Conservation (phyloP, 2,113 vertebrate species). For the Ia io region DNA sequence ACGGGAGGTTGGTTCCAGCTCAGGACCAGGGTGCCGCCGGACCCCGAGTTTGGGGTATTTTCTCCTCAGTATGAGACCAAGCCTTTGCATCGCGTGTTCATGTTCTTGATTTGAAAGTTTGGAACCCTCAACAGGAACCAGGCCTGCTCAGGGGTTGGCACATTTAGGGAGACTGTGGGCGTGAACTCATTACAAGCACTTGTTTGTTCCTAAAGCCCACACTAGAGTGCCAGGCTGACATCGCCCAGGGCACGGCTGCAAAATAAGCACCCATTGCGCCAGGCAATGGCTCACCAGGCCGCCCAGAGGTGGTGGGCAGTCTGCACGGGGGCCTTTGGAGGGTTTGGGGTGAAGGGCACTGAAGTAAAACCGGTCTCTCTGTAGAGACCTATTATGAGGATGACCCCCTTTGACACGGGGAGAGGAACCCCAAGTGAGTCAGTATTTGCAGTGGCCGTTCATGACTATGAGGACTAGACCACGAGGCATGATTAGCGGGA, state of each 20-base stretch:
- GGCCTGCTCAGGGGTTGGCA: background rate
- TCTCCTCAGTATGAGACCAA: background rate
- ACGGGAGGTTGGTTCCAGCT: background rate
- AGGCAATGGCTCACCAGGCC: background rate
- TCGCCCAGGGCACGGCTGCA: background rate
- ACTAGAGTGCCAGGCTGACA: background rate
- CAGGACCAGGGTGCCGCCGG: background rate
- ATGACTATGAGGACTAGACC: constrained; percentile 60
- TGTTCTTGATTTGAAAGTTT: background rate
- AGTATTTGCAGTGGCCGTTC: constrained; percentile 42
- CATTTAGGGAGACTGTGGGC: background rate
- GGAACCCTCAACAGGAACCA: background rate
- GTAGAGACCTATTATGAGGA: constrained; percentile 4
- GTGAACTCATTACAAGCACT: background rate
- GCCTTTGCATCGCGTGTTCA: background rate
- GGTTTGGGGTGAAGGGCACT: background rate
- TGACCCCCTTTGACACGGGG: constrained; percentile 31
- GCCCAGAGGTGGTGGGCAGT: background rate
- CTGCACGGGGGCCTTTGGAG: background rate
- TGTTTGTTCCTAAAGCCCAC: constrained; percentile 25
- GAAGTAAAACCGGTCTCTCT: background rate
- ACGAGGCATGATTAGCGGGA: constrained; percentile 47
- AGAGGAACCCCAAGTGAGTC: constrained; percentile 52
- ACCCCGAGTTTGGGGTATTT: background rate
- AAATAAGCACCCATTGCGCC: background rate